Conservation (phyloP, 2,113 vertebrate genomes). For the Clarias gariepinus region DNA sequence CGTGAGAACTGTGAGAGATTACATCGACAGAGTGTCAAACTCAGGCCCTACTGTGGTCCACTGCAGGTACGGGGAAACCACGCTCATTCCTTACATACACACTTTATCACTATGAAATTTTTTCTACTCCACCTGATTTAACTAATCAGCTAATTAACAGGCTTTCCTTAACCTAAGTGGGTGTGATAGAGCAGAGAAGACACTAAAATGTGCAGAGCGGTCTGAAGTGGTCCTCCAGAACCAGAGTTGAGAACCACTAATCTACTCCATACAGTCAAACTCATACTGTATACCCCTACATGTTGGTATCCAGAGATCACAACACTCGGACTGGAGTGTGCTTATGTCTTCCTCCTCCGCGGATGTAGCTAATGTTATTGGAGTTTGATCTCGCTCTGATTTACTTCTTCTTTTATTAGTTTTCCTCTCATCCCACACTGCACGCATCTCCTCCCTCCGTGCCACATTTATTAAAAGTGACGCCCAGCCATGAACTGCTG, state of each 20-base stretch:
- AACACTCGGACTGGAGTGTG: not conserved
- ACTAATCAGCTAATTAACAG: too few relatives aligned
- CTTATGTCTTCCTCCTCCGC: not conserved
- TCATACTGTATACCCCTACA: slow-evolving; percentile 28
- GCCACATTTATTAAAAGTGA: not conserved
- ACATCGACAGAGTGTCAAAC: slow-evolving; percentile 83
- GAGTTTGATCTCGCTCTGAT: slow-evolving; percentile 26
- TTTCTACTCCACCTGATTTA: too few relatives aligned
- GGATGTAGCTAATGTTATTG: slow-evolving; percentile 25
- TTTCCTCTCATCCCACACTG: not conserved
- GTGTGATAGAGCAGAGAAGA: too few relatives aligned
- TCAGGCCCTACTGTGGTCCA: slow-evolving; percentile 87
- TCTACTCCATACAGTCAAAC: not conserved
- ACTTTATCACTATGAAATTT: not conserved
- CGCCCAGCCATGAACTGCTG: not conserved
- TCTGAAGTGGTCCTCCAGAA: too few relatives aligned
- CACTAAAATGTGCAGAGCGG: too few relatives aligned
- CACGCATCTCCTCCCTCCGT: not conserved
- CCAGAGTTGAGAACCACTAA: too few relatives aligned
- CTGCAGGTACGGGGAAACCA: slow-evolving; percentile 81
- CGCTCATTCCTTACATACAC: not conserved
- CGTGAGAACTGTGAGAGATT: slow-evolving; percentile 91
- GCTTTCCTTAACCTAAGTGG: too few relatives aligned
- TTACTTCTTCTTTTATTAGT: slow-evolving; percentile 30
- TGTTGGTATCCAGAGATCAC: slow-evolving; percentile 37